Evolutionary conservation across 2,888 invertebrate species (phyloP).

Genomic region (Criorhina ranunculi): DNA sequence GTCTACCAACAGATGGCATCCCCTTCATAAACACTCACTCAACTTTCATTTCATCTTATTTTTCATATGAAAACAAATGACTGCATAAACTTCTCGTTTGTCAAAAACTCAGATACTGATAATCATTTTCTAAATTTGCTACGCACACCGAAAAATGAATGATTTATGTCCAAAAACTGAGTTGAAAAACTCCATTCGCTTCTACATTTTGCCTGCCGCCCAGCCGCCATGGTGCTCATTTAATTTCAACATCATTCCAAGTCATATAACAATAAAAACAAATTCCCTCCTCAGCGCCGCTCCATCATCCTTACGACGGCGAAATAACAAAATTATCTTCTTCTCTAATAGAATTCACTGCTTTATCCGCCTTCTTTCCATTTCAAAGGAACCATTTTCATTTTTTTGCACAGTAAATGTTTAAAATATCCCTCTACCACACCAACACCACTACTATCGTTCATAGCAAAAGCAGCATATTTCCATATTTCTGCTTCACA

Average conservation of each 20-base stretch:
- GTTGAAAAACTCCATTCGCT: slow-evolving; percentile 42
- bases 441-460: slow-evolving; percentile 35
- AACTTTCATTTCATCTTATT: no score
- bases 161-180: slow-evolving; percentile 38
- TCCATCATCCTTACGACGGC: background rate
- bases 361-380: slow-evolving; percentile 45
- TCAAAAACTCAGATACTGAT: slow-evolving; percentile 9
- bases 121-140: slow-evolving; percentile 31
- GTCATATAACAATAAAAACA: slow-evolving; percentile 64
- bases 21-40: no score
- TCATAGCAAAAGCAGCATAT: slow-evolving; percentile 52
- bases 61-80: background rate
- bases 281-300: slow-evolving; percentile 20
- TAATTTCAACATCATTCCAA: slow-evolving; percentile 63
- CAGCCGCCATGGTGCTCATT: no score
- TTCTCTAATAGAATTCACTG: slow-evolving; percentile 41
- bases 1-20: background rate
- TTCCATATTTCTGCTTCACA: slow-evolving; percentile 62
- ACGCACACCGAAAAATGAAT: slow-evolving; percentile 32
- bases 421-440: slow-evolving; percentile 20
- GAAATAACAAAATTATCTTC: slow-evolving; percentile 60
- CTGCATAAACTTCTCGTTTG: slow-evolving; percentile 26
- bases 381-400: slow-evolving; percentile 62
- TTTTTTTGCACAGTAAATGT: slow-evolving; percentile 14
- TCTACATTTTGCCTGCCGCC: slow-evolving; percentile 10